These are phyloP conservation scores for Tretioscincus oriximinensis DNA, from an alignment of 2,113 vertebrate species.

Conservation along the genomic window DNA sequence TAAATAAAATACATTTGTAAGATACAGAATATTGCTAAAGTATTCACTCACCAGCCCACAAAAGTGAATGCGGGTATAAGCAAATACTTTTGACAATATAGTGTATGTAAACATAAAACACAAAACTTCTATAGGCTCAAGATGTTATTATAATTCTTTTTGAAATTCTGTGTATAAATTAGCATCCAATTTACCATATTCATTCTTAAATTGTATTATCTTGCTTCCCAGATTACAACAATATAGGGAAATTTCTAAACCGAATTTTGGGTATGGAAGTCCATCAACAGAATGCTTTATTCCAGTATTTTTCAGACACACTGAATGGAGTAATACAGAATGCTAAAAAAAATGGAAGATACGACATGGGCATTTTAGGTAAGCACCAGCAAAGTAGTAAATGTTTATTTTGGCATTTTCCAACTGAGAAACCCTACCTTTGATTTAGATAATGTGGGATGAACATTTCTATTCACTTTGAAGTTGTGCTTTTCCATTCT, in stretches of 20 bases:
- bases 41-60: no score
- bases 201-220: not conserved
- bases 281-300: slow-evolving; percentile 94
- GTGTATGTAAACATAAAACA: no score
- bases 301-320: slow-evolving; percentile 97
- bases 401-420: no score
- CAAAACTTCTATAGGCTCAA: no score
- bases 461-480: no score
- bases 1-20: no score
- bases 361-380: slow-evolving; percentile 98
- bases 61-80: no score
- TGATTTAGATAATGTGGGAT: no score
- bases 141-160: not conserved
- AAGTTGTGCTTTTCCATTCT: no score
- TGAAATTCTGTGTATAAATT: not conserved
- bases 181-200: not conserved
- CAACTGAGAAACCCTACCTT: no score
- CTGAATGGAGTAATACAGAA: slow-evolving; percentile 93
- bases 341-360: slow-evolving; percentile 95
- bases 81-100: no score
- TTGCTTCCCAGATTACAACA: slow-evolving; percentile 88
- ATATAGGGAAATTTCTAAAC: slow-evolving; percentile 97
- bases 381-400: slow-evolving; percentile 25
- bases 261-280: slow-evolving; percentile 98
- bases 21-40: no score